Evolutionary conservation across 2,888 invertebrate genomes (phyloP), one percentile per base, ranked within the genome.

Genomic region (Mythimna impura): DNA sequence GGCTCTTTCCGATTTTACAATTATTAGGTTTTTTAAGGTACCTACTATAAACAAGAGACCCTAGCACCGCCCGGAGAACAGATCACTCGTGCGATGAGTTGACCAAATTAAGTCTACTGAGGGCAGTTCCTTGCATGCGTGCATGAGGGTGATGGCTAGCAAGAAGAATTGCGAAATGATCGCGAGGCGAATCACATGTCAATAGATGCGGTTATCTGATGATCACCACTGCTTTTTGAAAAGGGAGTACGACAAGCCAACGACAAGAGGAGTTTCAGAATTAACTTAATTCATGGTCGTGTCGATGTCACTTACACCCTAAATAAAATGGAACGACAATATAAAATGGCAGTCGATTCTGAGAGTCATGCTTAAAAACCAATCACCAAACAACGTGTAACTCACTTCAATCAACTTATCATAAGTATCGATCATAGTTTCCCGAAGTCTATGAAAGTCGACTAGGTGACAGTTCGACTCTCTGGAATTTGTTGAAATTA

Each of bases 401-500:
- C 94, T 93, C 91, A 94, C 93, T 84, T 91, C 89, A 68, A 91
- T 83, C 57, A 92, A 78, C 76, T 90, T 89, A 68, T 93, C 89
- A 88, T 90, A 93, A 47, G 85, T 82, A 63, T 84, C 73, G n/a
- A 94, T 82, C 83, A 90, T 88, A 68, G 85, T 89, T 25, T 92
- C 90, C 7, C 89, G 91, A 2, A 93, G 87, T 20, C 73, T 87
- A 83, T 91, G 91, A 80, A 91, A 90, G 80, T 93, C 94, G 88
- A 96, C 95, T 83, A 96, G 90, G 89, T 94, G 95, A 85, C 96
- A 96, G 90, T 97, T 96, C 81, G 96, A 96, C 85, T 96, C 96
- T 90, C 96, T 96, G 95, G 89, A 96, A 96, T 63, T 62, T 63
- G 14, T 66, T 57, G 2, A 50, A 66, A 25, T 17, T 54, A 71